Evolutionary conservation across 2,113 vertebrate species (phyloP).

Genomic region (Indicator indicator): DNA sequence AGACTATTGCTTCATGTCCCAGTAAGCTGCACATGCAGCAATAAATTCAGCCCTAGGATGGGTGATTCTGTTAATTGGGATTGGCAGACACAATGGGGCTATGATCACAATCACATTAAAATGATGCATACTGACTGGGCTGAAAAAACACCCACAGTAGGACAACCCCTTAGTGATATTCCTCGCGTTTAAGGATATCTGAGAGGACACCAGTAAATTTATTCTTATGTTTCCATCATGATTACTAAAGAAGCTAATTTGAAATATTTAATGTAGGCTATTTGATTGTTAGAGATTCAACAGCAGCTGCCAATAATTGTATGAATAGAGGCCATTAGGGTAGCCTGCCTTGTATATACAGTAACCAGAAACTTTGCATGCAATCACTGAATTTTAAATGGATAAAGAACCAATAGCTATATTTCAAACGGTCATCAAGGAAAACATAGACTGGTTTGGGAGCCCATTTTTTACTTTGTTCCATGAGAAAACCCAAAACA

Average conservation of each 20-base stretch:
- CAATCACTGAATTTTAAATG: not conserved
- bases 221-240: slow-evolving; percentile 31
- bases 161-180: slow-evolving; percentile 26
- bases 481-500: not conserved
- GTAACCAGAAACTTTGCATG: not conserved
- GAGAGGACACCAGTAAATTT: slow-evolving; percentile 35
- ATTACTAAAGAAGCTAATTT: slow-evolving; percentile 44
- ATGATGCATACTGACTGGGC: slow-evolving; percentile 42
- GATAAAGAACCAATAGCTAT: not conserved
- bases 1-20: not conserved
- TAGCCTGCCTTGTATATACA: not conserved
- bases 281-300: slow-evolving; percentile 17
- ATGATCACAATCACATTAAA: slow-evolving; percentile 8
- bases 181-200: slow-evolving; percentile 30
- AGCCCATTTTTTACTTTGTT: not conserved
- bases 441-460: not conserved
- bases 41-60: slow-evolving; percentile 5
- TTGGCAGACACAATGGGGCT: slow-evolving; percentile 2
- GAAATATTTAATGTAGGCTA: slow-evolving; percentile 24
- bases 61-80: slow-evolving; percentile 9
- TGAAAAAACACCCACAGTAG: slow-evolving; percentile 36
- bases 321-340: not conserved
- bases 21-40: slow-evolving; percentile 38
- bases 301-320: slow-evolving; percentile 15
- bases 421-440: not conserved